A percentile compares a stretch with the other conserved stretches of the same genome.
Evolutionary conservation across 30 jellyfish, hydroid and myxozoan genomes (phyloP).

Genomic region (Aurelia sp.): DNA sequence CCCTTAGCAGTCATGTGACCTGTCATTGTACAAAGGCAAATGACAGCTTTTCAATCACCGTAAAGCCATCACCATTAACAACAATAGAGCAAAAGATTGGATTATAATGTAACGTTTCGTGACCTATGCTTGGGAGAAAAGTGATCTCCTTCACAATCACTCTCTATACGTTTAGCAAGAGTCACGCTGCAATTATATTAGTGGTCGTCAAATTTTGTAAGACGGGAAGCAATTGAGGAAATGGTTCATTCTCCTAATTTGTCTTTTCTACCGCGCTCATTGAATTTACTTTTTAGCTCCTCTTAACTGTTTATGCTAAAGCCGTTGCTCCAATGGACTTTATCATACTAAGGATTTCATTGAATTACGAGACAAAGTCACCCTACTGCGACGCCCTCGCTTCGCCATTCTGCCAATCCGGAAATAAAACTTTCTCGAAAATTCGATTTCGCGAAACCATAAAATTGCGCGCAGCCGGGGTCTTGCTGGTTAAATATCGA

Average conservation of each 20-base stretch:
- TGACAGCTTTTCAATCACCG: too few relatives aligned
- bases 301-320: neutral
- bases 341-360: slow-evolving; percentile 36
- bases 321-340: slow-evolving; percentile 32
- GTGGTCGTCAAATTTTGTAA: slow-evolving; percentile 54
- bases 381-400: slow-evolving; percentile 65
- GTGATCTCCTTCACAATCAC: slow-evolving; percentile 14
- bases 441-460: slow-evolving; percentile 43
- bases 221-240: slow-evolving; percentile 79
- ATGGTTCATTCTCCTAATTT: slow-evolving; percentile 18
- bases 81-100: slow-evolving; percentile 16
- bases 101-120: slow-evolving; percentile 31
- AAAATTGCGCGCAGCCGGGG: slow-evolving; percentile 61
- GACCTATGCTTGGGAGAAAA: slow-evolving; percentile 61
- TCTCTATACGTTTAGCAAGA: slow-evolving; percentile 41
- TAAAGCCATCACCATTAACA: slow-evolving; percentile 19
- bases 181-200: slow-evolving; percentile 48
- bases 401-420: slow-evolving; percentile 37
- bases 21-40: too few relatives aligned
- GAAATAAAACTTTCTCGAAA: slow-evolving; percentile 36
- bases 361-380: slow-evolving; percentile 39
- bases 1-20: too few relatives aligned
- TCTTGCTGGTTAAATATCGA: neutral
- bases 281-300: slow-evolving; percentile 23
- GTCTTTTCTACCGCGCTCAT: slow-evolving; percentile 59